These are phyloP conservation scores for Pagetopsis macropterus DNA, from an alignment of 2,797 vertebrate genomes.

Conservation along the genomic window DNA sequence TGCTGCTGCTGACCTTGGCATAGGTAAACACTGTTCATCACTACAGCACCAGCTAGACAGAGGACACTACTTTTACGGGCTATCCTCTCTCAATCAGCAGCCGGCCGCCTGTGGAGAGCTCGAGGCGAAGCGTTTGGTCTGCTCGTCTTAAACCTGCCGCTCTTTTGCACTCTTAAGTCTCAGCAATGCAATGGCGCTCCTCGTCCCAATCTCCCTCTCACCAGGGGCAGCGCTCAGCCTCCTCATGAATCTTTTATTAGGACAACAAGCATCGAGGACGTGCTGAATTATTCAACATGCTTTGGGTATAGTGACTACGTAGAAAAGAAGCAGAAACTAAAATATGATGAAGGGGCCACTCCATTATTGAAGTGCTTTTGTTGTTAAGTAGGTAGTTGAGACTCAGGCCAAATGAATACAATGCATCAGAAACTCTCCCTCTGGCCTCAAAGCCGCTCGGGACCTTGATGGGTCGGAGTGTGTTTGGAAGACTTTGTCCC, in stretches of 20 bases:
- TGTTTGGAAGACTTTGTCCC: slow-evolving; percentile 20
- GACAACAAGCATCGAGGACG: slow-evolving; percentile 55
- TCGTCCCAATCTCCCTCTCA: slow-evolving; percentile 41
- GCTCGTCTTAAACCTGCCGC: slow-evolving; percentile 50
- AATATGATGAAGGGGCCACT: slow-evolving; percentile 42
- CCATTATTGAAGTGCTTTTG: slow-evolving; percentile 56
- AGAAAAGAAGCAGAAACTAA: slow-evolving; percentile 43
- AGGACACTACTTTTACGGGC: slow-evolving; percentile 25
- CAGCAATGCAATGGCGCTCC: slow-evolving; percentile 25
- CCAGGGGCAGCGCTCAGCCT: slow-evolving; percentile 41
- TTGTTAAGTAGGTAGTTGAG: slow-evolving; percentile 33
- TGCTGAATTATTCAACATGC: slow-evolving; percentile 76
- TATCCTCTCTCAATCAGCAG: slow-evolving; percentile 10
- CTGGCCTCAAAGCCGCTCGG: background rate
- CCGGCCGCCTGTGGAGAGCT: slow-evolving; percentile 50
- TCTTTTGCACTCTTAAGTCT: slow-evolving; percentile 26
- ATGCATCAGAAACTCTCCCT: slow-evolving; percentile 20
- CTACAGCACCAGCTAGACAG: slow-evolving; percentile 22
- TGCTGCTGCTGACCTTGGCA: slow-evolving; percentile 20
- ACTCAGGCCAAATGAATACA: slow-evolving; percentile 32
- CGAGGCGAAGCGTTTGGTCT: slow-evolving; percentile 41
- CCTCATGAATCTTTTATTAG: slow-evolving; percentile 73
- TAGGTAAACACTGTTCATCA: slow-evolving; percentile 23
- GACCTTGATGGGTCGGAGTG: background rate
- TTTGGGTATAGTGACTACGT: slow-evolving; percentile 40